These are phyloP conservation scores for Tenebrosternarchus preto DNA, from an alignment of 2,113 vertebrate genomes.

Conservation along the genomic window DNA sequence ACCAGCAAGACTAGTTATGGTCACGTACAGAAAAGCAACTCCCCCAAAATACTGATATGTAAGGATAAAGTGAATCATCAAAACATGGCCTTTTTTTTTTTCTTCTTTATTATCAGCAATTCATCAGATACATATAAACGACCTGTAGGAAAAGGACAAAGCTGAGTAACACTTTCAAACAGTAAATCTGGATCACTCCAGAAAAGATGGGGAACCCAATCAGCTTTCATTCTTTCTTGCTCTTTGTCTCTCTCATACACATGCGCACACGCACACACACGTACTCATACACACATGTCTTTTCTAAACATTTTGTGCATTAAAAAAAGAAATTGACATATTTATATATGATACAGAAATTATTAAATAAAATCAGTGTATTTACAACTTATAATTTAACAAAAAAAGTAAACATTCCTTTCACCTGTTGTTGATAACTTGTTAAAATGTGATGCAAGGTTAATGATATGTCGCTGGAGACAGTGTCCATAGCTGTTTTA, in stretches of 20 bases:
- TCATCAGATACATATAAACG: slow-evolving; percentile 92
- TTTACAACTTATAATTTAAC: slow-evolving; percentile 87
- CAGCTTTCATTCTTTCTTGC: slow-evolving; percentile 11
- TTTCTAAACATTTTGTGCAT: slow-evolving; percentile 80
- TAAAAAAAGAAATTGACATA: slow-evolving; percentile 83
- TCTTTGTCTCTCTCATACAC: slow-evolving; percentile 20
- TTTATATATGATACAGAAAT: slow-evolving; percentile 81
- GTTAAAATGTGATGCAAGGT: slow-evolving; percentile 38
- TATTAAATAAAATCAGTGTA: slow-evolving; percentile 81
- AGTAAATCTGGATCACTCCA: slow-evolving; percentile 65
- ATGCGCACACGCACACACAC: slow-evolving; percentile 41
- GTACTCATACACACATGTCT: slow-evolving; percentile 58
- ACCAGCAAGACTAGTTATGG: too few relatives aligned
- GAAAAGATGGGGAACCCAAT: slow-evolving; percentile 73
- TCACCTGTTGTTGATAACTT: slow-evolving; percentile 60
- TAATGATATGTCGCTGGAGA: slow-evolving; percentile 48
- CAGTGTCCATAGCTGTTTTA: background rate
- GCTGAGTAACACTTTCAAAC: slow-evolving; percentile 67
- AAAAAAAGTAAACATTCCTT: slow-evolving; percentile 80
- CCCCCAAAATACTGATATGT: too few relatives aligned
- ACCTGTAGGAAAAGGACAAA: slow-evolving; percentile 79
- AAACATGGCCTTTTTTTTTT: slow-evolving; percentile 44
- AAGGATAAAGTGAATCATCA: too few relatives aligned
- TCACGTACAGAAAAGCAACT: too few relatives aligned
- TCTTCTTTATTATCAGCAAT: slow-evolving; percentile 88